Evolutionary conservation across 2,113 vertebrate genomes (phyloP).

Genomic region (Barnardius zonarius): DNA sequence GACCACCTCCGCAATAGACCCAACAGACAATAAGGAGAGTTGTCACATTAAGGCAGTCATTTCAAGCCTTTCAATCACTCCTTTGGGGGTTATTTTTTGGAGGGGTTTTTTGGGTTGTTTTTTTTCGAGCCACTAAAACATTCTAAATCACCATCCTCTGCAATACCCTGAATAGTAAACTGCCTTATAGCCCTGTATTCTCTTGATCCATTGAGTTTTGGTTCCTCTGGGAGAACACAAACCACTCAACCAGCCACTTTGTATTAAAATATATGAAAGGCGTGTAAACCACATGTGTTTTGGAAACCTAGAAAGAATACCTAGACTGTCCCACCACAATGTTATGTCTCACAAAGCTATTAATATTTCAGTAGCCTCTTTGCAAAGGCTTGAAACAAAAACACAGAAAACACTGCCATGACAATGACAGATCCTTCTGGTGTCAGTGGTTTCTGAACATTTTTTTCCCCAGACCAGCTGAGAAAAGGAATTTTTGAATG

Average conservation of each 20-base stretch:
- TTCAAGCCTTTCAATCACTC: slow-evolving; percentile 25
- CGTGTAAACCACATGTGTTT: slow-evolving; percentile 18
- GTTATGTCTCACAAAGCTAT: slow-evolving; percentile 21
- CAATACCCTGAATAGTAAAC: neutral
- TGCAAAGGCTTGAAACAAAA: slow-evolving; percentile 14
- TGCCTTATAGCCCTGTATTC: neutral
- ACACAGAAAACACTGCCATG: neutral
- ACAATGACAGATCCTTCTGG: neutral
- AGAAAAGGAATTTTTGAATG: neutral
- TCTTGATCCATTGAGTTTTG: slow-evolving; percentile 3
- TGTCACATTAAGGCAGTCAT: neutral
- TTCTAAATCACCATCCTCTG: slow-evolving; percentile 11
- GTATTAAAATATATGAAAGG: slow-evolving; percentile 37
- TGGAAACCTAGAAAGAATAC: neutral
- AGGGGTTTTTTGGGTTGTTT: neutral
- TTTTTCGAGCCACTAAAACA: neutral
- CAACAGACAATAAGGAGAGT: neutral
- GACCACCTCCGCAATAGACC: neutral
- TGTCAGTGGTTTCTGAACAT: neutral
- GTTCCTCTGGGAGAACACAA: neutral
- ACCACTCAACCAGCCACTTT: slow-evolving; percentile 46
- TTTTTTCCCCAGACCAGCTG: neutral
- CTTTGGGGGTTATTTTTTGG: neutral
- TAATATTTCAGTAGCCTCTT: slow-evolving; percentile 40
- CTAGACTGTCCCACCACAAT: neutral